phyloP scores from a whole-genome alignment of 2,797 vertebrate genomes.

The Limnodromus scolopaceus region DNA sequence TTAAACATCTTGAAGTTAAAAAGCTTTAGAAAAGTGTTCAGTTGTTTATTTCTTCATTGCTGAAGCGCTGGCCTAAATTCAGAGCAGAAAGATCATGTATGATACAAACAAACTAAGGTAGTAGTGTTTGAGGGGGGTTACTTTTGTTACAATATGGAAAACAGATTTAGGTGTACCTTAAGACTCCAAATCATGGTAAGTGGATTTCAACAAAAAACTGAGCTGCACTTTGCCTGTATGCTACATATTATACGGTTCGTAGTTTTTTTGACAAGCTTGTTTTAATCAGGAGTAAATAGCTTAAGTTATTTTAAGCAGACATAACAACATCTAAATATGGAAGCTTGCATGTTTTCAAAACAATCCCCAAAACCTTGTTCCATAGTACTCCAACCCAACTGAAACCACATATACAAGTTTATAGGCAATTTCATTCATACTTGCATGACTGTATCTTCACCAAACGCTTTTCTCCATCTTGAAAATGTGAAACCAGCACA shows the following conservation, averaged over 20 bases:
- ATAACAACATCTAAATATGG: not conserved
- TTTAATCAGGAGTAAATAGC: not conserved
- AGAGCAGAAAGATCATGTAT: not conserved
- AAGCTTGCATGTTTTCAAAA: not conserved
- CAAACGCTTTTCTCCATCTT: not conserved
- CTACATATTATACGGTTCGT: not conserved
- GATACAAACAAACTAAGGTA: not conserved
- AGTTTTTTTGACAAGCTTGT: slow-evolving; percentile 4
- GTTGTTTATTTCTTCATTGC: not conserved
- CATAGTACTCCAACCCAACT: not conserved
- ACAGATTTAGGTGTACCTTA: not conserved
- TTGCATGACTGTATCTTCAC: not conserved
- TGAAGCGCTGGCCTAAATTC: not conserved
- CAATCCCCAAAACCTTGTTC: not conserved
- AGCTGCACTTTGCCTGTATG: not conserved
- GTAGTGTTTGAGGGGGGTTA: not conserved
- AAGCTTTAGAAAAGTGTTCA: not conserved
- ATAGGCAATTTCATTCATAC: not conserved
- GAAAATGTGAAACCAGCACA: not conserved
- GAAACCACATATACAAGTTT: not conserved
- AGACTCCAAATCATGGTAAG: not conserved
- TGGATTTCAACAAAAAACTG: slow-evolving; percentile 28
- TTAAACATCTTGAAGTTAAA: not conserved
- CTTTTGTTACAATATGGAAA: slow-evolving; percentile 17
- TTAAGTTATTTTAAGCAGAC: not conserved